Evolutionary conservation across 2,888 invertebrate species (phyloP), one percentile per base, ranked within the genome.

Genomic region (Adelognathus sp.): DNA sequence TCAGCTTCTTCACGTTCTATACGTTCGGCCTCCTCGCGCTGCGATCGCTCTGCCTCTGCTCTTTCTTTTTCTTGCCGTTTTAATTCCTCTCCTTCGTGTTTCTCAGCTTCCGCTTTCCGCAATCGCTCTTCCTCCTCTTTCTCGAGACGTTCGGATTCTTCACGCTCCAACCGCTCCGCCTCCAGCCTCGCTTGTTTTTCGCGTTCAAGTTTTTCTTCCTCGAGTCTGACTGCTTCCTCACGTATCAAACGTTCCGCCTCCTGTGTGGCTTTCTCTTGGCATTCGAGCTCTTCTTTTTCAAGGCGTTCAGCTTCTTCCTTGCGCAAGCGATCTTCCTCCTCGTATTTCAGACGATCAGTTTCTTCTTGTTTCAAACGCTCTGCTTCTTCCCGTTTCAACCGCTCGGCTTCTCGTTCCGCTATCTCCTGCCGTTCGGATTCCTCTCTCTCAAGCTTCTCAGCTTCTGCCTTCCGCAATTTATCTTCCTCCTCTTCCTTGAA

Each of bases 321-420:
- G n/a, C n/a, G n/a, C n/a, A n/a, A n/a, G n/a, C n/a, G n/a, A n/a
- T n/a, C n/a, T n/a, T n/a, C n/a, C n/a, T n/a, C n/a, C n/a, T n/a
- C n/a, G n/a, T n/a, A n/a, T n/a, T n/a, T n/a, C n/a, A n/a, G n/a
- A n/a, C n/a, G n/a, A n/a, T n/a, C n/a, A n/a, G n/a, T n/a, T 81
- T 81, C 71, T 69, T 85, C 85, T 60, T 77, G 80, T 73, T 81
- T 70, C 16, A 75, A 52, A 46, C 46, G 60, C 64, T 87, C 83
- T 9, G 81, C 81, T 76, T 85, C 69, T 60, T 84, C 75, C 64
- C 44, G 54, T 70, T 80, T 24, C 18, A 31, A 41, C 18, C 69
- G 33, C 18, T 76, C 58, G 31, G 71, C 11, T 21, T 58, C n/a
- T n/a, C 36, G 64, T 33, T 64, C 33, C 1, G 33, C 64, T 31